Conservation (phyloP, 2,888 invertebrate genomes). For the Nemotelus nigrinus region DNA sequence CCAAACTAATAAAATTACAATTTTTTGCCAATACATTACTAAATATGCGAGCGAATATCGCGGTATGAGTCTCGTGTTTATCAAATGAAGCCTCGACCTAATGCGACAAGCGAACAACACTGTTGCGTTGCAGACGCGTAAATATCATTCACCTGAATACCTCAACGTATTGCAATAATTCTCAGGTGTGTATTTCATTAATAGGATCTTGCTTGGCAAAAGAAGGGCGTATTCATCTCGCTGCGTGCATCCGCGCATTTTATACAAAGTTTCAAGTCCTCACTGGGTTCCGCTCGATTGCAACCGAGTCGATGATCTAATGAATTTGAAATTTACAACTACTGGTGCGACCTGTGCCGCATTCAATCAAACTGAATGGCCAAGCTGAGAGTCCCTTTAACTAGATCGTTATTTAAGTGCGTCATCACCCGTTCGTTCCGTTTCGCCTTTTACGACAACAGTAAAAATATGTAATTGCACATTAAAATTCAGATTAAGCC, state of each 20-base stretch:
- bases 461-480: slow-evolving; percentile 31
- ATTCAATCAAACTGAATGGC: slow-evolving; percentile 35
- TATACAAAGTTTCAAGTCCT: neutral
- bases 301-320: slow-evolving; percentile 5
- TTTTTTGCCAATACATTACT: no score
- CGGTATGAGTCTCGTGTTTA: no score
- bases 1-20: no score
- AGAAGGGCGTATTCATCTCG: slow-evolving; percentile 8
- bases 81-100: no score
- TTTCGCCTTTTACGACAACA: slow-evolving; percentile 10
- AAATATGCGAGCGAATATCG: no score
- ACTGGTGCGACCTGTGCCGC: slow-evolving; percentile 18
- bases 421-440: slow-evolving; percentile 6
- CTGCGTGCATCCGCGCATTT: neutral
- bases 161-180: slow-evolving; percentile 20
- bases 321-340: slow-evolving; percentile 36
- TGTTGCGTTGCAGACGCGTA: neutral
- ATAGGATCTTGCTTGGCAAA: slow-evolving; percentile 14
- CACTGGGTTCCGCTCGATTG: neutral
- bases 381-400: slow-evolving; percentile 10
- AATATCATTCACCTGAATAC: slow-evolving; percentile 12
- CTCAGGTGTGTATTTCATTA: slow-evolving; percentile 37
- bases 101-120: no score
- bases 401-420: slow-evolving; percentile 32
- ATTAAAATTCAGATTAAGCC: slow-evolving; percentile 35